Base-by-base conservation (phyloP, 2,113 vertebrate genomes). In the Dicerorhinus sumatrensis region DNA sequence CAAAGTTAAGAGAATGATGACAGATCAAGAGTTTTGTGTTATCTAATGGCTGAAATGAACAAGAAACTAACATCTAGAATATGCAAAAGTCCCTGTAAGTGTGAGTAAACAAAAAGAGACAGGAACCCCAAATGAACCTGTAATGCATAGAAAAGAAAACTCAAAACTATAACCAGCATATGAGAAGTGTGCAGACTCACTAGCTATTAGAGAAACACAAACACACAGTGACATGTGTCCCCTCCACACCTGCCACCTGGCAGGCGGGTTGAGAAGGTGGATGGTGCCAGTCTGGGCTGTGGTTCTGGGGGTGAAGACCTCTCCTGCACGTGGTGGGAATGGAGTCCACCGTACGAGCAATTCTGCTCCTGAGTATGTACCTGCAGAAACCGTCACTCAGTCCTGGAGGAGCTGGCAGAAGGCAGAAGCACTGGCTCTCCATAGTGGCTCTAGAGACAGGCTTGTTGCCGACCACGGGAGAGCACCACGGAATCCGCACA, bases 201-300 rank as follows among this genome's bases (percentile, higher is more conserved):
- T 5, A 60, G 36, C 42, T 76, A 17, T 11, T 36, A 76, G 58
- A 27, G 31, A 63, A 76, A 42, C 5, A 48, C 8, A 42, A 48
- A 33, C 12, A 18, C 36, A 9, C n/a, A 33, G 7, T 9, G 23
- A 63, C 0, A 2, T 6, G 0, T 33, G n/a, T 75, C 33, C 25
- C 39, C 18, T 11, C 6, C 21, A 21, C 54, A 17, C 11, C 39
- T 48, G 89, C 36, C n/a, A 13, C 12, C 17, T 1, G 1, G 39
- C 3, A 3, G 33, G 31, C 0, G 0, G 20, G 54, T 46, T 69
- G 4, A 80, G 62, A 56, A 69, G 62, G 46, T 2, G 8, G 63
- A 8, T 6, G 0, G 6, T 65, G 48, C 33, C 4, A 31, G 17
- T 60, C 23, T 23, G 46, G 4, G 17, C 21, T 0, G 16, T 2